Conservation (phyloP, 2,888 invertebrate genomes). For the Incurvaria masculella region DNA sequence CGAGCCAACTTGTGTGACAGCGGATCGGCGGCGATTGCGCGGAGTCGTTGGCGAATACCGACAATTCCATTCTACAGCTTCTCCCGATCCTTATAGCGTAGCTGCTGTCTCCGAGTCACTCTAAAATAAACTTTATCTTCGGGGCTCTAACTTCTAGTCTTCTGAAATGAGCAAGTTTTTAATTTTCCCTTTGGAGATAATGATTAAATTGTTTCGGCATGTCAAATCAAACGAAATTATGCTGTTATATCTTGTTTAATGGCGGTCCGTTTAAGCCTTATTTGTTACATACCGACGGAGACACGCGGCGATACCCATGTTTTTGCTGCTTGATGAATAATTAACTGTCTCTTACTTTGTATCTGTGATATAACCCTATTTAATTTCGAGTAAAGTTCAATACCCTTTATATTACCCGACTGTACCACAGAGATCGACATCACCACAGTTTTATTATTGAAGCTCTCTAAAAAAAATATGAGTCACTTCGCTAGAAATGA, state of each 20-base stretch:
- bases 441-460: too few relatives aligned
- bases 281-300: conserved; percentile 33
- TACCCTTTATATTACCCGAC: neutral
- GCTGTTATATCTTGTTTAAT: conserved; percentile 56
- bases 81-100: conserved; percentile 31
- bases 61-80: conserved; percentile 46
- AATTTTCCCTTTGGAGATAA: conserved; percentile 45
- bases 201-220: conserved; percentile 57
- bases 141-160: conserved; percentile 3
- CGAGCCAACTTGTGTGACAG: conserved; percentile 21
- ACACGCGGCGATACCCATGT: conserved; percentile 21
- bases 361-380: neutral
- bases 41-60: conserved; percentile 51
- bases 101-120: conserved; percentile 17
- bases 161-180: conserved; percentile 30
- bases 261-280: conserved; percentile 40
- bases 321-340: neutral
- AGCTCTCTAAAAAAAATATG: too few relatives aligned
- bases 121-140: conserved; percentile 24
- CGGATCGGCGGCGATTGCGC: conserved; percentile 30
- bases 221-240: conserved; percentile 57
- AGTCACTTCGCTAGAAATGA: too few relatives aligned
- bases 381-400: neutral
- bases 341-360: neutral
- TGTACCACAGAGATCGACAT: too few relatives aligned